Evolutionary conservation across 2,113 vertebrate genomes (phyloP).

Genomic region (Trematocara zebra): DNA sequence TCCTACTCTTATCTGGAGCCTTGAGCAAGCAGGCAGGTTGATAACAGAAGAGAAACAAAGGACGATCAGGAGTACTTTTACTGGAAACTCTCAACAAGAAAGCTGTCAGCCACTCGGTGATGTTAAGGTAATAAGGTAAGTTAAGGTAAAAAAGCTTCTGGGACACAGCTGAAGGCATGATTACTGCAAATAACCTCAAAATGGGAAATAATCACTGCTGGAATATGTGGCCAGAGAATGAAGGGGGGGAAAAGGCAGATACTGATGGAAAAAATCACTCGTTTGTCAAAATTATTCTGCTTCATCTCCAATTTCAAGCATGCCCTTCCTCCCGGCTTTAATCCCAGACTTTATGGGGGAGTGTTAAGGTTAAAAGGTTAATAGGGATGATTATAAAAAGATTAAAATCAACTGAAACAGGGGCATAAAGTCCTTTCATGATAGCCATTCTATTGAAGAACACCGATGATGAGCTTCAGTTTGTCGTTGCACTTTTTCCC

Average conservation of each 20-base stretch:
- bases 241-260: background rate
- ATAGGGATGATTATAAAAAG: background rate
- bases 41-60: background rate
- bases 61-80: background rate
- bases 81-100: background rate
- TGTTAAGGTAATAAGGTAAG: background rate
- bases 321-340: background rate
- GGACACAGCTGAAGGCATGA: rapidly evolving
- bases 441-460: background rate
- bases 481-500: background rate
- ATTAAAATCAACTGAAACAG: background rate
- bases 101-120: background rate
- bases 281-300: background rate
- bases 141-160: background rate
- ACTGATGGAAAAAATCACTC: background rate
- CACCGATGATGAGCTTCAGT: background rate
- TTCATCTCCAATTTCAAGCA: background rate
- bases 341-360: background rate
- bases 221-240: background rate
- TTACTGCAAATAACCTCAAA: background rate
- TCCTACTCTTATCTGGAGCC: background rate
- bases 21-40: background rate
- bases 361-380: background rate
- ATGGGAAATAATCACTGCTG: background rate
- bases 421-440: background rate